Base-by-base conservation (phyloP, 2,888 invertebrate species). In the Acleris holmiana region DNA sequence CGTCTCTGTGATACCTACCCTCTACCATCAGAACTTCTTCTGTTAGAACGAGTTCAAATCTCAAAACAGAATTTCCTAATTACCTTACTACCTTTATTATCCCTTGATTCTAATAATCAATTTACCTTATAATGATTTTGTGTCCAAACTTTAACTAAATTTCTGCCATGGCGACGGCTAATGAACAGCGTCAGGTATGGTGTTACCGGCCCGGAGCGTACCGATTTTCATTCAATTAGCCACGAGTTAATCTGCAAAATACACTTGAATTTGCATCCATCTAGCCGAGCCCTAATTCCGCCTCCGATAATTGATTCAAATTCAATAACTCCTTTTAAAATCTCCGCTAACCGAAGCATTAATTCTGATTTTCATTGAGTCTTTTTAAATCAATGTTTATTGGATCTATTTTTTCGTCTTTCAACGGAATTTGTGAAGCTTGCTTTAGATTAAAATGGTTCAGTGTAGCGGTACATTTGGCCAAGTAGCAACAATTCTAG, bases 361-460 rank as follows among this genome's bases (percentile, higher is more conserved):
- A 69, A 73, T 71, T 70, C 68, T 71, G 73, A 73, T 69, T 69
- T 67, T 69, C 68, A 70, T 69, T 68, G 72, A 74, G 71, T 71
- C 66, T 70, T 65, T 71, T 73, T 71, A 71, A 76, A 73, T 72
- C 73, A 71, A 69, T 66, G 70, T 60, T 74, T 71, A 75, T 73
- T 72, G 71, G 67, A 68, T 71, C 67, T 68, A 70, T 70, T 70
- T 70, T 68, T 66, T 69, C 40, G n/a, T 48, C 44, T 58, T 58
- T 63, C 23, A 40, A 18, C 18, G 23, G 25, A n/a, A n/a, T 25
- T 44, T 18, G 57, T 15, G 46, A 47, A 41, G 47, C 47, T 40
- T 47, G 57, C 18, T 13, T 46, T 23, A n/a, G 19, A 2, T 17
- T 53, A 18, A 10, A 15, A 64, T 53, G 64, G 58, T 64, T 59